phyloP scores from a whole-genome alignment of 1,140 invertebrate genomes.

The Hylaeus anthracinus region DNA sequence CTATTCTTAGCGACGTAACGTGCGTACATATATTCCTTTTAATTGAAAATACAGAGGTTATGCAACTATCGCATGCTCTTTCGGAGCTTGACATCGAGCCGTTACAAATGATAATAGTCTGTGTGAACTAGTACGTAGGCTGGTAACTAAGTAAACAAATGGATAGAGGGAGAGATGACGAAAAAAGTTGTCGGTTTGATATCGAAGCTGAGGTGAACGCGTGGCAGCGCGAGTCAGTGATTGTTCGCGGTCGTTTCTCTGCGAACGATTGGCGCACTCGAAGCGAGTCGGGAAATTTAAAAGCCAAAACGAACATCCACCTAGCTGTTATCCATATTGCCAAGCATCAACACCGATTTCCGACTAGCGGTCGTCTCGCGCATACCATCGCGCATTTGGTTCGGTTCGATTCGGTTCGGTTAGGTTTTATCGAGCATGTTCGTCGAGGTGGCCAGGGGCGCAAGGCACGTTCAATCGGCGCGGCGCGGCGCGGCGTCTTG shows the following conservation, averaged over 20 bases:
- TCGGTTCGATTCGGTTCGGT: background rate
- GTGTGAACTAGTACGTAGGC: too few relatives aligned
- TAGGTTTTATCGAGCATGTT: conserved; percentile 5
- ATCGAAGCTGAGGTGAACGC: too few relatives aligned
- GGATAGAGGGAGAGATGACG: too few relatives aligned
- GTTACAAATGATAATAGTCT: too few relatives aligned
- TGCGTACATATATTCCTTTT: too few relatives aligned
- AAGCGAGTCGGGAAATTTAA: background rate
- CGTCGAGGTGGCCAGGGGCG: conserved; percentile 37
- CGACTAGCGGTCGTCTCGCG: conserved; percentile 14
- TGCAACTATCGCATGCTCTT: too few relatives aligned
- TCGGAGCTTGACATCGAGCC: too few relatives aligned
- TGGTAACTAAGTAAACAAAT: too few relatives aligned
- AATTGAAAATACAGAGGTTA: too few relatives aligned
- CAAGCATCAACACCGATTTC: conserved; percentile 46
- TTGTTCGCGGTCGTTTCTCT: conserved; percentile 1
- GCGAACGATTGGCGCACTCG: background rate
- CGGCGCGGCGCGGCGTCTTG: conserved; percentile 62
- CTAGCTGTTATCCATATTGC: conserved; percentile 42
- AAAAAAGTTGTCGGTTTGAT: too few relatives aligned
- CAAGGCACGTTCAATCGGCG: conserved; percentile 35
- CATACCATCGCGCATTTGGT: background rate
- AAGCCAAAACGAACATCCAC: conserved; percentile 29
- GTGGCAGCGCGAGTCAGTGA: too few relatives aligned
- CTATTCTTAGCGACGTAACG: too few relatives aligned